Percentiles rank a stretch among this genome's conserved stretches.
phyloP scores from a whole-genome alignment of 92 coral and sea anemone species.

The Plumapathes pennacea region DNA sequence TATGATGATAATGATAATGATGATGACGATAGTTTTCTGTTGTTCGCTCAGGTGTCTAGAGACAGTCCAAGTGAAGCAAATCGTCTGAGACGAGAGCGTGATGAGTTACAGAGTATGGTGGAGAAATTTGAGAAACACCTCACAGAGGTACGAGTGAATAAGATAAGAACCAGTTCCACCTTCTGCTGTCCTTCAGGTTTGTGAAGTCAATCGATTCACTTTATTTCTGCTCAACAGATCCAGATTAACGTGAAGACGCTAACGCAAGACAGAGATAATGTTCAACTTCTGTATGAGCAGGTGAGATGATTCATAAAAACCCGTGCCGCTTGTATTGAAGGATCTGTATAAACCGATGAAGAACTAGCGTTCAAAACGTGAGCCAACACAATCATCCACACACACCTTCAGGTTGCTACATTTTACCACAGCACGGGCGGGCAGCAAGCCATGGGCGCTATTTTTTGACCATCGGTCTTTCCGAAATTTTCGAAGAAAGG shows the following conservation, averaged over 20 bases:
- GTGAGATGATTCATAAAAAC: conserved; percentile 35
- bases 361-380: too few relatives aligned
- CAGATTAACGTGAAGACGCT: conserved; percentile 87
- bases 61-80: conserved; percentile 68
- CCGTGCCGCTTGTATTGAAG: too few relatives aligned
- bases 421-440: too few relatives aligned
- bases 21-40: too few relatives aligned
- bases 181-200: neutral
- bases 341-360: too few relatives aligned
- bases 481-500: too few relatives aligned
- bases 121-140: conserved; percentile 96
- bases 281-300: conserved; percentile 94
- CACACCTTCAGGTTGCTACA: too few relatives aligned
- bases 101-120: conserved; percentile 87
- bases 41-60: conserved; percentile 48
- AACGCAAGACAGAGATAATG: conserved; percentile 85
- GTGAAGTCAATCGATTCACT: neutral
- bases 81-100: conserved; percentile 90
- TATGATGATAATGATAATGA: too few relatives aligned
- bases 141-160: conserved; percentile 63
- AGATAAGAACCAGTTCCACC: too few relatives aligned
- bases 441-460: too few relatives aligned
- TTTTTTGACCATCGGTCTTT: too few relatives aligned
- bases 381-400: neutral
- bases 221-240: conserved; percentile 46